Evolutionary conservation across 2,797 vertebrate genomes (phyloP), one percentile per base, ranked within the genome.

Genomic region (Silurus lanzhouensis): DNA sequence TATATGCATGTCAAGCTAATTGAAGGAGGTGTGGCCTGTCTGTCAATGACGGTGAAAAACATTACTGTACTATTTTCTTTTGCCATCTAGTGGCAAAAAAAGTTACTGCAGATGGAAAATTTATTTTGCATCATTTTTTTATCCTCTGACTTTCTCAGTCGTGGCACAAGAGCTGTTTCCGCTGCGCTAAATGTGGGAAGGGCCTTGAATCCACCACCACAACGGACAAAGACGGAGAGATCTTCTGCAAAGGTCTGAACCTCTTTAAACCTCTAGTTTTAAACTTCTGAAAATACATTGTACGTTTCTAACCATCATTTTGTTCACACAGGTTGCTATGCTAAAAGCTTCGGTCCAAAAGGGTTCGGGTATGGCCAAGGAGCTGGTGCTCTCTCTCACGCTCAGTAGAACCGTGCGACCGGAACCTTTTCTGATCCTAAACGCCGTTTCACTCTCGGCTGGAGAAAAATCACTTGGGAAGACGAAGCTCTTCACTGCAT

Each of bases 311-410:
- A 19, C 22, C 79, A 22, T 14, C 10, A 15, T 60, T 87, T 81
- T 87, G 46, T 84, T 22, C 88, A 44, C 31, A 81, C 91, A 99
- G 98, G 96, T 55, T 99, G 98, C 87, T 99, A 99, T 0, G 98
- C 97, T 7, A 99, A 99, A 96, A 98, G 97, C 94, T 99, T 98
- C 44, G 98, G 98, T 52, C 98, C 98, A 44, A 99, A 99, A 91
- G 98, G 98, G 22, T 98, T 99, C 67, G 98, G 98, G 27, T 99
- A 97, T 0, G 98, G 98, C 81, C 98, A 99, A 85, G 98, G 98
- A 83, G 98, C 98, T 0, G 98, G 98, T 0, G 97, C 98, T 52
- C 96, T 99, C 0, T 96, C 98, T 80, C 98, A 99, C 0, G 96
- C 97, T 72, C 95, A 97, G 93, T 99, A 90, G 52, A 85, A 31